Conservation (phyloP, 2,888 invertebrate genomes). For the Dermolepida albohirtum region DNA sequence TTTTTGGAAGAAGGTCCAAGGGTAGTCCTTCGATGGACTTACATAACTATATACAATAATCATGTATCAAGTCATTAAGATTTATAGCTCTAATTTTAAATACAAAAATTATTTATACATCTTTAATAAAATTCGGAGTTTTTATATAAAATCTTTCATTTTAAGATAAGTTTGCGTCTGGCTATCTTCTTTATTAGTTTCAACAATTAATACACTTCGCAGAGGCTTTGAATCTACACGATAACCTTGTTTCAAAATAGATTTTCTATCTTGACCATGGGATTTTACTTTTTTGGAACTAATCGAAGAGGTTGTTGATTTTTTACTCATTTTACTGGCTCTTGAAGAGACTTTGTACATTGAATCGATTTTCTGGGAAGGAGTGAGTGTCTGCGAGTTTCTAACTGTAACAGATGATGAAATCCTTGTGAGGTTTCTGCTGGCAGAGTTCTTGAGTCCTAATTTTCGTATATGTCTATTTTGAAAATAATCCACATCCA, state of each 20-base stretch:
- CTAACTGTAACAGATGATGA: no score
- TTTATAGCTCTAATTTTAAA: no score
- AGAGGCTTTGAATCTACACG: background rate
- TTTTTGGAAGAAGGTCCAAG: no score
- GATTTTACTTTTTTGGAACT: slow-evolving; percentile 6
- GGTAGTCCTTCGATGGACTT: no score
- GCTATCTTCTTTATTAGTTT: slow-evolving; percentile 21
- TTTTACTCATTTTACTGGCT: slow-evolving; percentile 12
- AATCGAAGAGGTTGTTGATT: background rate
- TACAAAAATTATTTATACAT: no score
- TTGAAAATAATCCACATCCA: slow-evolving; percentile 41
- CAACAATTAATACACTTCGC: slow-evolving; percentile 10
- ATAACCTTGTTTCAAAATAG: slow-evolving; percentile 23
- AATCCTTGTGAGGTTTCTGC: background rate
- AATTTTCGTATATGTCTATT: slow-evolving; percentile 22
- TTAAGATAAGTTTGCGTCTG: slow-evolving; percentile 34
- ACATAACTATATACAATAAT: no score
- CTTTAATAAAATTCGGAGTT: no score
- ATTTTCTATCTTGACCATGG: background rate
- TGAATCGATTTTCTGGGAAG: background rate
- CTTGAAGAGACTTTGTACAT: background rate
- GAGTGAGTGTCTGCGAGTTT: background rate
- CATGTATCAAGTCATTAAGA: no score
- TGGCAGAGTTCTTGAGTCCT: background rate
- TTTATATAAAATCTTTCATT: slow-evolving; percentile 31